These are phyloP conservation scores for Malurus splendens DNA, from an alignment of 2,797 vertebrate genomes.

Conservation along the genomic window DNA sequence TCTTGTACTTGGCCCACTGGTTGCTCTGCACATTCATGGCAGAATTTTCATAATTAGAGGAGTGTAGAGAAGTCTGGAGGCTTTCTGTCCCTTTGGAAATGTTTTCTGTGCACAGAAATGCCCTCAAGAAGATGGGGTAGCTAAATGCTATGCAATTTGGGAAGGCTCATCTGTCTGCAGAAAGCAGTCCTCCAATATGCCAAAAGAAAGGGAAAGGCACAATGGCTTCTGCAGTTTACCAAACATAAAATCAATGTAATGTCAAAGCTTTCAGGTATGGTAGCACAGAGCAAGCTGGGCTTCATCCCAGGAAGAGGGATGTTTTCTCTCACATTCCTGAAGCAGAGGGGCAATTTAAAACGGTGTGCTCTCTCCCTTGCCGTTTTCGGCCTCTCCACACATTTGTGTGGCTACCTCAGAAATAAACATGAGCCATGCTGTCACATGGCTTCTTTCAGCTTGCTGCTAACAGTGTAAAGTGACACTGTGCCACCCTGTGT, in stretches of 20 bases:
- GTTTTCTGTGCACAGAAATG: background rate
- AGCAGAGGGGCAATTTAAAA: background rate
- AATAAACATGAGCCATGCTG: background rate
- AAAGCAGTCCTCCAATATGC: background rate
- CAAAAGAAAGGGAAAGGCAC: background rate
- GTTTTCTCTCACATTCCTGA: background rate
- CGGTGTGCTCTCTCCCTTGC: background rate
- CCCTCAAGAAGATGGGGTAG: background rate
- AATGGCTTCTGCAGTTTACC: background rate
- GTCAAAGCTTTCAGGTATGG: background rate
- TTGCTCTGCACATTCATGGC: background rate
- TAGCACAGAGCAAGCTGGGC: background rate
- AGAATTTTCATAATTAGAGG: background rate
- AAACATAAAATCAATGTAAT: background rate
- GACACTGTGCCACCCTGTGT: slow-evolving; percentile 25
- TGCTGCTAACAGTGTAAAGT: background rate
- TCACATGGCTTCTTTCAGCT: background rate
- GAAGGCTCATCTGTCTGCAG: background rate
- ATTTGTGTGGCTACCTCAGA: background rate
- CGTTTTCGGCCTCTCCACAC: background rate
- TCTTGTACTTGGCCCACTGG: background rate
- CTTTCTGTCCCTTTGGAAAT: background rate
- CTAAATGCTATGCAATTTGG: background rate
- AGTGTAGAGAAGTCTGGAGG: background rate
- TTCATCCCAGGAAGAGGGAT: background rate